Conservation (phyloP, 2,797 vertebrate species). For the Sarcophilus harrisii region DNA sequence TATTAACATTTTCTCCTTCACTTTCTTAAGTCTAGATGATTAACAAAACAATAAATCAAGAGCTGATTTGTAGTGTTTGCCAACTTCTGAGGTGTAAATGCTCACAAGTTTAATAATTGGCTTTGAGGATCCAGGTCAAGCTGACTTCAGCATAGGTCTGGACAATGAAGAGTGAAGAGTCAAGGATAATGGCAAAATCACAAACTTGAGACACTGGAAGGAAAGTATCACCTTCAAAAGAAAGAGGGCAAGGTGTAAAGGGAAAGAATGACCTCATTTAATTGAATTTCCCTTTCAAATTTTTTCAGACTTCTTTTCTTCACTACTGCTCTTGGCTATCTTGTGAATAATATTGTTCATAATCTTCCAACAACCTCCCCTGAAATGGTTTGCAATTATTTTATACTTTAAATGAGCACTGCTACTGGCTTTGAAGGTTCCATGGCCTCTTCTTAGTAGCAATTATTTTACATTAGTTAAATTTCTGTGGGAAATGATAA, state of each 20-base stretch:
- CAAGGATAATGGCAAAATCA: not conserved
- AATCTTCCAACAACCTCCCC: not conserved
- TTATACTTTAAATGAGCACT: not conserved
- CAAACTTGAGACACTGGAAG: not conserved
- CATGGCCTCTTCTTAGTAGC: not conserved
- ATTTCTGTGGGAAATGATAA: not conserved
- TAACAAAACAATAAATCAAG: not conserved
- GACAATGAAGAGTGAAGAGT: not conserved
- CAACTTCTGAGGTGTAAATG: not conserved
- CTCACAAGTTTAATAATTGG: not conserved
- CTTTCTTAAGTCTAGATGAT: not conserved
- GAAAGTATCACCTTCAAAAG: not conserved
- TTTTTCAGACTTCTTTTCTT: not conserved
- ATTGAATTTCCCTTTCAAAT: not conserved
- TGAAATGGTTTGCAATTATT: not conserved
- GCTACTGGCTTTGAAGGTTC: not conserved
- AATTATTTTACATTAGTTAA: not conserved
- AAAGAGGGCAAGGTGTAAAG: not conserved
- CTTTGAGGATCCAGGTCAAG: not conserved
- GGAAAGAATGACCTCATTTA: not conserved
- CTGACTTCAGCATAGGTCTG: not conserved
- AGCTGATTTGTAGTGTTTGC: not conserved
- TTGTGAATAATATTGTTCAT: not conserved
- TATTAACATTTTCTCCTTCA: not conserved
- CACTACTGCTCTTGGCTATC: not conserved